Evolutionary conservation across 2,888 invertebrate genomes (phyloP), one percentile per base, ranked within the genome.

Genomic region (Suillia variegata): DNA sequence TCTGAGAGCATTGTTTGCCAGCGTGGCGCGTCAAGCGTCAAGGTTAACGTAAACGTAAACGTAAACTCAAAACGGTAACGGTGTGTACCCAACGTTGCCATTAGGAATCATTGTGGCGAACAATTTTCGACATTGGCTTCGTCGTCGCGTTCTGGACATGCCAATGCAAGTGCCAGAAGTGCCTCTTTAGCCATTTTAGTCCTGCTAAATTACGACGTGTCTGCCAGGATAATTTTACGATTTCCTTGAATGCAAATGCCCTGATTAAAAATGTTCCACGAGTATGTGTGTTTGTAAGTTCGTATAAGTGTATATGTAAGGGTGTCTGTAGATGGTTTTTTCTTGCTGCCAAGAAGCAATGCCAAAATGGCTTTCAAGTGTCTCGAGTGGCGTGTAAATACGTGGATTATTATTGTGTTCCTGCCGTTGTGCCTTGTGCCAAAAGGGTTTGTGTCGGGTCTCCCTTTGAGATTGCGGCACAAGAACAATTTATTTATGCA

Each of bases 191-290:
- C 26, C 26, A 26, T 26, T 26, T 5, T 26, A 38, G 4, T 8
- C 38, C n/a, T 38, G 54, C 64, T 71, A 70, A 79, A 73, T 79
- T 77, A 79, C 78, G 79, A 79, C 65, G 79, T 79, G 80, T 79
- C 78, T 80, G 76, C 74, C 73, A 74, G 77, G 76, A 78, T 79
- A 79, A 80, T 80, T 79, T 79, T 79, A 79, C 78, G 79, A 80
- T 79, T 79, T 79, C 79, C 79, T 78, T 68, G 73, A 67, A 70
- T 69, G 67, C 70, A 67, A 67, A 71, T 68, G 65, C 66, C 63
- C 65, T 67, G 68, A 68, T 72, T 70, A 70, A 67, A 66, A 55
- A 65, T 65, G 61, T 59, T 58, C 15, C 6, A n/a, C n/a, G n/a
- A n/a, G 12, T 52, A 13, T 52, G 31, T 31, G 31, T 34, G 50